Conservation (phyloP, 2,113 vertebrate genomes). For the Galbula dea region DNA sequence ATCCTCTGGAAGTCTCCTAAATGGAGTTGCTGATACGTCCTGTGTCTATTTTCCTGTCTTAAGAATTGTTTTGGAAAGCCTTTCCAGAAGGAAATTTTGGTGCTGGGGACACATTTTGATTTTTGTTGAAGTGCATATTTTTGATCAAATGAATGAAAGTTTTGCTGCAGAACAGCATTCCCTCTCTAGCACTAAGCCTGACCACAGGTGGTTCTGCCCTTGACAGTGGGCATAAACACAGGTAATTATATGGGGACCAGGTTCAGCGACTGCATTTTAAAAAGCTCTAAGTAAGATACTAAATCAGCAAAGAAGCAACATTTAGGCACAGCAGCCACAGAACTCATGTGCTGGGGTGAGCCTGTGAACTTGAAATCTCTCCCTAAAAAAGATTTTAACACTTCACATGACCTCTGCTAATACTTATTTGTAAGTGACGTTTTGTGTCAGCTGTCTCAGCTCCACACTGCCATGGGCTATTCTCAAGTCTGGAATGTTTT, state of each 20-base stretch:
- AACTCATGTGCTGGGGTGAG: not conserved
- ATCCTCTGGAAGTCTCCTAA: not conserved
- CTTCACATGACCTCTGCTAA: not conserved
- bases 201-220: not conserved
- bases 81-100: not conserved
- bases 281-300: not conserved
- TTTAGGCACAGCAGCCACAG: not conserved
- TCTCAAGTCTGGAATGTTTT: conserved; percentile 13
- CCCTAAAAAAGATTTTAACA: not conserved
- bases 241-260: not conserved
- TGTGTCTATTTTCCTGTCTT: not conserved
- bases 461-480: not conserved
- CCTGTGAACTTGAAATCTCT: not conserved
- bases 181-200: not conserved
- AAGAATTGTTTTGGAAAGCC: not conserved
- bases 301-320: not conserved
- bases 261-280: not conserved
- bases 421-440: not conserved
- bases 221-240: not conserved
- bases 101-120: not conserved
- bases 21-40: not conserved
- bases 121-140: not conserved
- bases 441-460: conserved; percentile 5
- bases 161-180: not conserved
- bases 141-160: not conserved